A percentile compares a stretch with the other conserved stretches of the same genome.
Conservation (phyloP, 2,113 vertebrate genomes). For the Plotosus lineatus region DNA sequence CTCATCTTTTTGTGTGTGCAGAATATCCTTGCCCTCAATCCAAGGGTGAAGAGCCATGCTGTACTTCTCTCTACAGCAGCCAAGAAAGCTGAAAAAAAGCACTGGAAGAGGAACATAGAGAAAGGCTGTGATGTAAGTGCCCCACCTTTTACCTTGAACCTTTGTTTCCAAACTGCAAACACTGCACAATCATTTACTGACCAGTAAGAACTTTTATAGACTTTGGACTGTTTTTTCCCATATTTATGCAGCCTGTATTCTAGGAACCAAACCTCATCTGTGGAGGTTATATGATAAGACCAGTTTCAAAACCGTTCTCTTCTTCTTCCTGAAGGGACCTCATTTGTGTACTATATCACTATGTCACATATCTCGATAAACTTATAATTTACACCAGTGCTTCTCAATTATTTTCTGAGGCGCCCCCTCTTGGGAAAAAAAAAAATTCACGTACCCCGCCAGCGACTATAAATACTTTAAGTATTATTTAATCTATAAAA, state of each 20-base stretch:
- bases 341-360: constrained; percentile 22
- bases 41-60: constrained; percentile 70
- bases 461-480: too few relatives aligned
- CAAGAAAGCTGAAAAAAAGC: constrained; percentile 79
- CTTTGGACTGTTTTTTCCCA: constrained; percentile 40
- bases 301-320: constrained; percentile 45
- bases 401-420: too few relatives aligned
- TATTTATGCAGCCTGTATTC: constrained; percentile 30
- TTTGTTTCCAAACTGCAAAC: constrained; percentile 14
- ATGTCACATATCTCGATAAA: not conserved
- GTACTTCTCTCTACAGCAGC: constrained; percentile 72
- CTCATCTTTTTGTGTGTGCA: constrained; percentile 56
- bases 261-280: constrained; percentile 28
- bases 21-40: constrained; percentile 81
- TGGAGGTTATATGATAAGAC: constrained; percentile 28
- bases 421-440: too few relatives aligned
- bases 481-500: too few relatives aligned
- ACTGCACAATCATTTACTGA: constrained; percentile 25
- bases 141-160: constrained; percentile 35
- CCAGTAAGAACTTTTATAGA: constrained; percentile 23
- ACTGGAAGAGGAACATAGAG: constrained; percentile 82
- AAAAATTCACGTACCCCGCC: too few relatives aligned
- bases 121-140: constrained; percentile 79
- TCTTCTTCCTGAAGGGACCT: constrained; percentile 26
- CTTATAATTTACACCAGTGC: not conserved